A percentile compares a stretch with the other conserved stretches of the same genome.
These are phyloP conservation scores for Zeugodacus cucurbitae DNA, from an alignment of 1,140 invertebrate genomes.

Conservation along the genomic window DNA sequence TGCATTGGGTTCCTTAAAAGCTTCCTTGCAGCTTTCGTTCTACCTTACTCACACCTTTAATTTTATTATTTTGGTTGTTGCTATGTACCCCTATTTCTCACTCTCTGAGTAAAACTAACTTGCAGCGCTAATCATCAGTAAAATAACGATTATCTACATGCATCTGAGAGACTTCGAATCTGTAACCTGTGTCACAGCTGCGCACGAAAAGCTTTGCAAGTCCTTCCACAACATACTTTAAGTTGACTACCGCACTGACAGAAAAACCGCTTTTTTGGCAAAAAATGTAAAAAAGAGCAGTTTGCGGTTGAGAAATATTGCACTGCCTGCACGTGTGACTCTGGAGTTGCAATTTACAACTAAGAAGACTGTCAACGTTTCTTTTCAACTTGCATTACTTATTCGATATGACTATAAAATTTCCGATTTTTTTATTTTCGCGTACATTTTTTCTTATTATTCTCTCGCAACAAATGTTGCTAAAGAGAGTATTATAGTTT, in stretches of 20 bases:
- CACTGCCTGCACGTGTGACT: too few relatives aligned
- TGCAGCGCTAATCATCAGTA: background rate
- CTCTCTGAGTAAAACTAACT: background rate
- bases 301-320: too few relatives aligned
- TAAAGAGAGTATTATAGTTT: too few relatives aligned
- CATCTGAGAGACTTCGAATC: background rate
- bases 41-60: background rate
- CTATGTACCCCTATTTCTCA: background rate
- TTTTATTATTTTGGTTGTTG: background rate
- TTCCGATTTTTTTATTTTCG: too few relatives aligned
- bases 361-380: background rate
- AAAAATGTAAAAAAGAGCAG: background rate
- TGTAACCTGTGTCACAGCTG: background rate
- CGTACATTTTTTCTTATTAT: too few relatives aligned
- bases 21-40: background rate
- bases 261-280: background rate
- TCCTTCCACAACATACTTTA: background rate
- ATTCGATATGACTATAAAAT: too few relatives aligned
- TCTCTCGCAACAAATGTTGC: too few relatives aligned
- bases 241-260: background rate
- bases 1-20: background rate
- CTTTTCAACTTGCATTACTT: background rate
- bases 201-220: background rate
- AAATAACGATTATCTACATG: background rate
- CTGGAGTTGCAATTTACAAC: background rate